Evolutionary conservation across 2,888 invertebrate genomes (phyloP), one percentile per base, ranked within the genome.

Genomic region (Drosophila affinis): DNA sequence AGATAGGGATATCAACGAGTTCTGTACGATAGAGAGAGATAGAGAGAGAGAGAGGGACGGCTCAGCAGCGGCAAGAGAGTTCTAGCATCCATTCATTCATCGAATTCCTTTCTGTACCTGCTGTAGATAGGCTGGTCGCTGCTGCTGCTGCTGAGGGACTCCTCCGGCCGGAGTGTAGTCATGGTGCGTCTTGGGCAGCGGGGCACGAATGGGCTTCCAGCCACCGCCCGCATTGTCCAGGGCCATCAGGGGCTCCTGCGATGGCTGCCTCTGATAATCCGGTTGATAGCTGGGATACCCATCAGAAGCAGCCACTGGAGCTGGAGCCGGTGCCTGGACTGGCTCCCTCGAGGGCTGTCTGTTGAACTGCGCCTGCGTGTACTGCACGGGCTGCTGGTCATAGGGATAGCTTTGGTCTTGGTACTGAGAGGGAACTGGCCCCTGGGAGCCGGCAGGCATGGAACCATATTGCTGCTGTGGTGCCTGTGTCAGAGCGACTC

Each of bases 341-440:
- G 89, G 81, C 67, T 90, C 88, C 76, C 79, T 79, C 49, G 90
- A 85, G 64, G 75, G 78, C 49, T 89, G 85, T 65, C 88, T 79
- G 75, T 75, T 81, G 76, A 79, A 89, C 76, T 89, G 89, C 29
- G 85, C 88, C 81, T 89, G 90, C 49, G 79, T 80, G 64, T 90
- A 90, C 81, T 90, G 86, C 62, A 87, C 65, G 75, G 90, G 89
- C 78, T 84, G 57, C 62, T 81, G 71, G 57, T 71, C 51, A 32
- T 64, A 71, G 47, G 89, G 75, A 77, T 81, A 81, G 59, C 78
- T 78, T 14, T 34, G 34, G 72, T 76, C 73, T 71, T 75, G 81
- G 70, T 47, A 62, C 71, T 78, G 77, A 64, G 75, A 67, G 59
- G 72, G 34, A 5, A 12, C 71, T 67, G 69, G 55, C 62, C 60